Conservation (phyloP, 2,113 vertebrate species). For the Thoracochromis brauschi region DNA sequence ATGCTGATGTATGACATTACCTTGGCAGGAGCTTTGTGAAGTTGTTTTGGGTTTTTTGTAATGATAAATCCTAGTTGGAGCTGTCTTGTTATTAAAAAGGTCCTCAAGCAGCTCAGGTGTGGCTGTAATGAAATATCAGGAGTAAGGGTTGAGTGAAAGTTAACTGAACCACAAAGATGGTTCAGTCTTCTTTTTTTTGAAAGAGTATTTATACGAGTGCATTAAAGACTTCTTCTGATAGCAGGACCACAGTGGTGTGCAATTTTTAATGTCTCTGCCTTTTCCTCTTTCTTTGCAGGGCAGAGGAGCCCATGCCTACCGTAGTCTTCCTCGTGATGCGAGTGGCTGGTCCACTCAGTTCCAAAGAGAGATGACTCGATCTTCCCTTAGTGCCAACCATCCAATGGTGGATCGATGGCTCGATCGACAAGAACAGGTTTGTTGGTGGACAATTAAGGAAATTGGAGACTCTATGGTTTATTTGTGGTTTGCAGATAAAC, state of each 20-base stretch:
- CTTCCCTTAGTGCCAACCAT: slow-evolving; percentile 95
- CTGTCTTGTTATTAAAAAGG: neutral
- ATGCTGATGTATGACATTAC: slow-evolving; percentile 22
- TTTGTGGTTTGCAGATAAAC: neutral
- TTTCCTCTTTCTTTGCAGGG: slow-evolving; percentile 30
- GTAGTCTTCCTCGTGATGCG: slow-evolving; percentile 89
- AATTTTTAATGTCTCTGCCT: neutral
- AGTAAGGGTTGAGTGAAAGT: neutral
- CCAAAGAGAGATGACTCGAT: slow-evolving; percentile 90
- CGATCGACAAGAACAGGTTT: slow-evolving; percentile 94
- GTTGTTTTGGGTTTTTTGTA: neutral
- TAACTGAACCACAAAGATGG: neutral
- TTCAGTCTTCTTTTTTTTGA: neutral
- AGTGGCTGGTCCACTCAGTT: slow-evolving; percentile 89
- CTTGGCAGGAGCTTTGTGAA: slow-evolving; percentile 10
- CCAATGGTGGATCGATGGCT: slow-evolving; percentile 97
- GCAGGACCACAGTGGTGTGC: neutral
- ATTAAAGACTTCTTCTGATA: neutral
- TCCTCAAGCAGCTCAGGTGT: slow-evolving; percentile 8
- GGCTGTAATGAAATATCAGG: neutral
- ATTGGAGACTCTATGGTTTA: neutral
- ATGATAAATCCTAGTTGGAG: slow-evolving; percentile 16
- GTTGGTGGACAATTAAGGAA: neutral
- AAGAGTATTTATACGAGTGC: accelerated
- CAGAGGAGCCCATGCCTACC: slow-evolving; percentile 76